These are phyloP conservation scores for Anoplophora glabripennis DNA, from an alignment of 1,140 invertebrate genomes.

Conservation along the genomic window DNA sequence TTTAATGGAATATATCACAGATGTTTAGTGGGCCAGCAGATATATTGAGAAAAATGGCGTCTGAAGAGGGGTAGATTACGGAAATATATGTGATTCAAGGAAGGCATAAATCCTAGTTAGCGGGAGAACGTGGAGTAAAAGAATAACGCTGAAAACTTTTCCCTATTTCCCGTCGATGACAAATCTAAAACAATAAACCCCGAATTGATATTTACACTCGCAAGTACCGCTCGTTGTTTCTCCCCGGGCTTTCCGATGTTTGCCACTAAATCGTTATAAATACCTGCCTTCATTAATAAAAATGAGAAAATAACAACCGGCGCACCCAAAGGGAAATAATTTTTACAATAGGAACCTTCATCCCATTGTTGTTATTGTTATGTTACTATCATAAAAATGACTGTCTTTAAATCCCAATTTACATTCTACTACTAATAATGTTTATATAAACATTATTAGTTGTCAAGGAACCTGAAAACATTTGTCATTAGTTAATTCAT, in stretches of 20 bases:
- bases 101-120: slow-evolving; percentile 45
- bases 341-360: too few relatives aligned
- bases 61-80: slow-evolving; percentile 44
- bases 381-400: too few relatives aligned
- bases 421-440: too few relatives aligned
- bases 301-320: too few relatives aligned
- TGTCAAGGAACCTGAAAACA: too few relatives aligned
- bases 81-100: slow-evolving; percentile 43
- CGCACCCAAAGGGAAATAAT: too few relatives aligned
- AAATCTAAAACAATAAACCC: slow-evolving; percentile 42
- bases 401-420: too few relatives aligned
- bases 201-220: slow-evolving; percentile 39
- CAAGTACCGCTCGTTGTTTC: background rate
- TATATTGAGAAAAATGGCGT: slow-evolving; percentile 48
- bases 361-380: too few relatives aligned
- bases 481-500: too few relatives aligned
- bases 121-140: slow-evolving; percentile 23
- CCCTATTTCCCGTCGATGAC: background rate
- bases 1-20: slow-evolving; percentile 46
- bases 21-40: slow-evolving; percentile 39
- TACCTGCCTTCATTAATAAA: background rate
- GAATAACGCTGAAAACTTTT: slow-evolving; percentile 31
- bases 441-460: too few relatives aligned
- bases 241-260: background rate
- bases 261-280: background rate